These are phyloP conservation scores for Amblyraja radiata DNA, from an alignment of 2,797 vertebrate genomes.

Conservation along the genomic window DNA sequence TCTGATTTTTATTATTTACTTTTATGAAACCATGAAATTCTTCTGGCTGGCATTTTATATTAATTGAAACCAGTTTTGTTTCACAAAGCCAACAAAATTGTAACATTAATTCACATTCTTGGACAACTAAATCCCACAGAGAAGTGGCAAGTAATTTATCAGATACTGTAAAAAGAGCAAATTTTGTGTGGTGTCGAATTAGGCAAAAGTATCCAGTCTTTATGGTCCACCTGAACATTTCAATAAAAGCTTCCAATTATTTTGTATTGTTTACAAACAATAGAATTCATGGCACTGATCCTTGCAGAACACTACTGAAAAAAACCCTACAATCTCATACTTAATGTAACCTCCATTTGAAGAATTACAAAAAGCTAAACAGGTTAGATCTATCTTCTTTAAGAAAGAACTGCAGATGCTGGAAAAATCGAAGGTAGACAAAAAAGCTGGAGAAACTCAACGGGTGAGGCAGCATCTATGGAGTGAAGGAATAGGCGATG, in stretches of 20 bases:
- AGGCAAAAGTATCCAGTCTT: neutral
- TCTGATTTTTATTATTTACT: conserved; percentile 3
- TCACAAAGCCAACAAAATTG: conserved; percentile 4
- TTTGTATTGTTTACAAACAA: neutral
- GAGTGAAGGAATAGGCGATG: no score
- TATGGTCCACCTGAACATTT: neutral
- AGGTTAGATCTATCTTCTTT: no score
- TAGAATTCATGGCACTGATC: no score
- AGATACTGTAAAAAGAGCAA: neutral
- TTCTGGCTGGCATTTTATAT: conserved; percentile 26
- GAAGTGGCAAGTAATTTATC: neutral
- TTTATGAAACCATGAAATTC: conserved; percentile 27
- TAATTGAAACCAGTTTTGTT: conserved; percentile 22
- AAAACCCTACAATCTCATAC: neutral
- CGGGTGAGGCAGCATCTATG: no score
- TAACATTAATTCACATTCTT: neutral
- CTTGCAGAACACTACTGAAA: no score
- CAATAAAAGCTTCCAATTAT: neutral
- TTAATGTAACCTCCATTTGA: neutral
- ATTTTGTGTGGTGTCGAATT: neutral
- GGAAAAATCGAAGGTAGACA: no score
- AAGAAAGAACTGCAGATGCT: no score
- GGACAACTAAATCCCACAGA: no score
- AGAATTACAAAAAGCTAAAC: no score
- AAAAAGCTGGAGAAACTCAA: no score